These are phyloP conservation scores for Pristionchus japonicus DNA, from an alignment of 2,888 invertebrate species.

Conservation along the genomic window DNA sequence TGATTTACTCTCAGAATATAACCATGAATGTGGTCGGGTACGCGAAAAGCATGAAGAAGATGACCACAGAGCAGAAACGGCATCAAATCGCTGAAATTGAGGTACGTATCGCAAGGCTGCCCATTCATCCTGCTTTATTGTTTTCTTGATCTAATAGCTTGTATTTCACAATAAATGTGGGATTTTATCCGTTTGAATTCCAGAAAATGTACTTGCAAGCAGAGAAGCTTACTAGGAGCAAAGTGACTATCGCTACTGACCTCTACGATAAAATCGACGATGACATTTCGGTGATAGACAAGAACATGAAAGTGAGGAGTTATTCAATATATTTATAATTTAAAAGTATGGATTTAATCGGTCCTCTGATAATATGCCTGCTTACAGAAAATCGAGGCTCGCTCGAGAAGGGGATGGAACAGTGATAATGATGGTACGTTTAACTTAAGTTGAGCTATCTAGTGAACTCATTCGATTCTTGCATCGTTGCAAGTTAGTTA, in stretches of 20 bases:
- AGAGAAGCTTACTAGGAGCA: not conserved
- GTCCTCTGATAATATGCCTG: not conserved
- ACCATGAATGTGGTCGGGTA: not conserved
- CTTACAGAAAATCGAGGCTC: constrained; percentile 8
- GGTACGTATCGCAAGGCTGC: not conserved
- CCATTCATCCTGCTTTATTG: not conserved
- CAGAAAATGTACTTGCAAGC: constrained; percentile 18
- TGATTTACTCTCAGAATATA: too few species aligned
- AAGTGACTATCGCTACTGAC: not conserved
- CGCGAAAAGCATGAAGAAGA: not conserved
- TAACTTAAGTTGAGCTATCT: not conserved
- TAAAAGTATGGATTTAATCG: not conserved
- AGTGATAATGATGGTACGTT: not conserved
- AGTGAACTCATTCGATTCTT: not conserved
- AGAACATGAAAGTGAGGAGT: not conserved
- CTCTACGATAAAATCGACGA: constrained; percentile 34
- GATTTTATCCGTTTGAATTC: not conserved
- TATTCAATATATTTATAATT: not conserved
- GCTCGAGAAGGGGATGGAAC: not conserved
- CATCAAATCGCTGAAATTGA: constrained; percentile 18
- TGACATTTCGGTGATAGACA: constrained; percentile 27
- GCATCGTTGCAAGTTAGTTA: not conserved
- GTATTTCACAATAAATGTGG: not conserved
- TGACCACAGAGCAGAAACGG: constrained; percentile 25
- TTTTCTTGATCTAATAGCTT: not conserved